Conservation (phyloP, 2,113 vertebrate genomes). For the Xiphias gladius region DNA sequence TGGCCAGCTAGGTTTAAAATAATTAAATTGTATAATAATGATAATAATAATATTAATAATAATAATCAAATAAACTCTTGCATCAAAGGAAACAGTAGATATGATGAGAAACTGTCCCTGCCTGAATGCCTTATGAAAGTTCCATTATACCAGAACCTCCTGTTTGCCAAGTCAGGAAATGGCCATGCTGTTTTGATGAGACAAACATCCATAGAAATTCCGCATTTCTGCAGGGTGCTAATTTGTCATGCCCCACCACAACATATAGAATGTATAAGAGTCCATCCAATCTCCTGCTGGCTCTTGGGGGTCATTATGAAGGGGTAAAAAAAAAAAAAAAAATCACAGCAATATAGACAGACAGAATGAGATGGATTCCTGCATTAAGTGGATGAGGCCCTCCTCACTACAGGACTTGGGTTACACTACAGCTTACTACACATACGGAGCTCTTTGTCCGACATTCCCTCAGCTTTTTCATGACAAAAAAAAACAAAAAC, state of each 20-base stretch:
- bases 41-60: conserved; percentile 56
- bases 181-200: conserved; percentile 78
- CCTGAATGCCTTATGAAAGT: conserved; percentile 60
- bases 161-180: conserved; percentile 80
- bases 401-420: conserved; percentile 72
- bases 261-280: conserved; percentile 71
- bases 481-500: conserved; percentile 37
- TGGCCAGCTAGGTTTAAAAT: conserved; percentile 26
- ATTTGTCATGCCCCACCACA: conserved; percentile 83
- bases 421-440: conserved; percentile 71
- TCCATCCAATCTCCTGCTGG: conserved; percentile 65
- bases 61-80: conserved; percentile 47
- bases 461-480: conserved; percentile 58
- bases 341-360: conserved; percentile 74
- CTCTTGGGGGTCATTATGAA: conserved; percentile 75
- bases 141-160: conserved; percentile 62
- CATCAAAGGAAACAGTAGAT: conserved; percentile 41
- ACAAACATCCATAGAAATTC: conserved; percentile 78
- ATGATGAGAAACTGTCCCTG: conserved; percentile 64
- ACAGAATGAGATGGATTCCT: conserved; percentile 81
- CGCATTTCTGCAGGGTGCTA: conserved; percentile 77
- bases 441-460: conserved; percentile 76
- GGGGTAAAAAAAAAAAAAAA: conserved; percentile 45
- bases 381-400: conserved; percentile 82
- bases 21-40: conserved; percentile 48